A percentile compares a stretch with the other conserved stretches of the same genome.
Conservation (phyloP, 2,888 invertebrate species). For the Hirtodrosophila alboralis region DNA sequence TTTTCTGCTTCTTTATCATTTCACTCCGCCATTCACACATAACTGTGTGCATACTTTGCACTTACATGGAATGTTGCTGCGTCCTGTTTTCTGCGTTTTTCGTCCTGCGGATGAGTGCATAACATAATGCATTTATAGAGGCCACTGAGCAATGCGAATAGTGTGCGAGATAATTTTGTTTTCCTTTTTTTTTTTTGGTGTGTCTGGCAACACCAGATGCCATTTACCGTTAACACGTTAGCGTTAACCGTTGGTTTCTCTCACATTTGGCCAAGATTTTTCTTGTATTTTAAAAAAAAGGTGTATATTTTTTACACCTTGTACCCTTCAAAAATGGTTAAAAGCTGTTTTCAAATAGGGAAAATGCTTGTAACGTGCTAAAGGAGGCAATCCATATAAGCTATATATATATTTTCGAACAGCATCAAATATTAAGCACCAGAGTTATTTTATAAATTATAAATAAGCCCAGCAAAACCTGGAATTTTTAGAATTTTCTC, state of each 20-base stretch:
- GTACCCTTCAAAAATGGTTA: no score
- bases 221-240: constrained; percentile 53
- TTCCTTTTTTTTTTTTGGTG: neutral
- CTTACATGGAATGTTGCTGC: constrained; percentile 13
- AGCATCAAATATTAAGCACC: no score
- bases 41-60: constrained; percentile 20
- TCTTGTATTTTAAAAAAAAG: constrained; percentile 27
- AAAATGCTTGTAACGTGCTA: no score
- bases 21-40: constrained; percentile 3
- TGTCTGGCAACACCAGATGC: constrained; percentile 49
- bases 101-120: constrained; percentile 55
- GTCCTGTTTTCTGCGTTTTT: constrained; percentile 11
- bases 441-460: no score
- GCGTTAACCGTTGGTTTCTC: constrained; percentile 59
- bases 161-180: constrained; percentile 56
- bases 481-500: no score
- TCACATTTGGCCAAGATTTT: constrained; percentile 44
- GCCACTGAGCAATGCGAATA: constrained; percentile 58
- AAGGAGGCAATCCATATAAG: no score
- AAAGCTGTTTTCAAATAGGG: no score
- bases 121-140: constrained; percentile 69
- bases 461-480: no score
- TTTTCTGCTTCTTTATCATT: neutral
- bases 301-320: no score
- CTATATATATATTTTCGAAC: constrained; percentile 6